Base-by-base conservation (phyloP, 2,797 vertebrate species). In the Glyptemys insculpta region DNA sequence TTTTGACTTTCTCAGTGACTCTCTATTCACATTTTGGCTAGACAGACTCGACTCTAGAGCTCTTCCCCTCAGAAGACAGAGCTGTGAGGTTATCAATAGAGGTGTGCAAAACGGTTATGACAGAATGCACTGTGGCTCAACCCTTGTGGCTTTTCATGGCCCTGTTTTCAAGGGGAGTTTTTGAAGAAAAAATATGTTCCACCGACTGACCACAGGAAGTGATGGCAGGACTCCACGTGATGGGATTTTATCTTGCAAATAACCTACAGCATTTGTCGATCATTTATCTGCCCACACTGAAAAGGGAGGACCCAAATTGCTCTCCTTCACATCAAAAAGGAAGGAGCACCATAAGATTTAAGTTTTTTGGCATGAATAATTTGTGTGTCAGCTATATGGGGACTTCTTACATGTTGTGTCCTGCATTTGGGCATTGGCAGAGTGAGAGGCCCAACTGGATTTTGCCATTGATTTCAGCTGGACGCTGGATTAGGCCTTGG, bases 401-500 rank as follows among this genome's bases (percentile, higher is more conserved):
- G 44, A 78, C 44, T 49, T 44, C 74, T 78, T 78, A 27, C 44
- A 49, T 1, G 4, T 5, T 49, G 27, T 49, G 44, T 78, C 74
- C 44, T 49, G 37, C 44, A 49, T 49, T 44, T 49, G 27, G 27
- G 44, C 74, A 12, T 29, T 27, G 25, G 8, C 44, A 49, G 12
- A 29, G 14, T 29, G 37, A 44, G 12, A 78, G 41, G 25, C 15
- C 34, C 41, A 68, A 8, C 11, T 83, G 85, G n/a, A 86, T 78
- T 89, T 80, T 89, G 62, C 68, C 57, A 88, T 29, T 31, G 41
- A 89, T 79, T 91, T 79, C 92, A 91, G 19, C 53, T 86, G 83
- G 56, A 74, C 68, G 79, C 84, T 85, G 89, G 88, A 85, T 90
- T 56, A 87, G 49, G 72, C 47, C 79, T 95, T 86, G 49, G 91